A percentile compares a stretch with the other conserved stretches of the same genome.
These are phyloP conservation scores for Prinia subflava DNA, from an alignment of 2,113 vertebrate species.

Conservation along the genomic window DNA sequence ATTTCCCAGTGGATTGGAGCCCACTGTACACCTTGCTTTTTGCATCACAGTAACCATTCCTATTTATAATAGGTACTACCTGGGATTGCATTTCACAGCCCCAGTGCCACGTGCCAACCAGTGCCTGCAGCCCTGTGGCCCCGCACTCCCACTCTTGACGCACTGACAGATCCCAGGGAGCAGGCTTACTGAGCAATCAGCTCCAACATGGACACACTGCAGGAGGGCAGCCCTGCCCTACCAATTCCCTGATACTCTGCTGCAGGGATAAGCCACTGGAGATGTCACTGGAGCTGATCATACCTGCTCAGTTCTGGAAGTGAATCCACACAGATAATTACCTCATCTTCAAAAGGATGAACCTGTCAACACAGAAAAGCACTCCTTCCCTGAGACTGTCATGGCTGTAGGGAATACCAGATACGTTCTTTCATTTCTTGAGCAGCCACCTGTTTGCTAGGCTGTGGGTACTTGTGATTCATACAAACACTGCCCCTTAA, in stretches of 20 bases:
- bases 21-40: background rate
- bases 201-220: background rate
- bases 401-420: background rate
- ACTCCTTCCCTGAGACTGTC: slow-evolving; percentile 5
- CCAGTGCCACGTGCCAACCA: rapidly evolving
- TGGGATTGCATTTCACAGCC: background rate
- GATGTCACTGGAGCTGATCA: background rate
- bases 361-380: slow-evolving; percentile 14
- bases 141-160: rapidly evolving
- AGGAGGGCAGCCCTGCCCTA: background rate
- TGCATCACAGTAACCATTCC: background rate
- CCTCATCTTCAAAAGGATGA: slow-evolving; percentile 52
- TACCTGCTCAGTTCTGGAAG: background rate
- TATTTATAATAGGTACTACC: rapidly evolving
- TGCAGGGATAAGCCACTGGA: background rate
- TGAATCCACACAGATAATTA: slow-evolving; percentile 56
- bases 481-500: background rate
- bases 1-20: background rate
- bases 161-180: background rate
- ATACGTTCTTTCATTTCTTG: background rate
- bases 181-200: slow-evolving; percentile 21
- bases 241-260: background rate
- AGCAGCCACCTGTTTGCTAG: background rate
- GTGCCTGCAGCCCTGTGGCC: background rate
- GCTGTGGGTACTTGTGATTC: background rate